Evolutionary conservation across 2,888 invertebrate genomes (phyloP).

Genomic region (Aquatica leii): DNA sequence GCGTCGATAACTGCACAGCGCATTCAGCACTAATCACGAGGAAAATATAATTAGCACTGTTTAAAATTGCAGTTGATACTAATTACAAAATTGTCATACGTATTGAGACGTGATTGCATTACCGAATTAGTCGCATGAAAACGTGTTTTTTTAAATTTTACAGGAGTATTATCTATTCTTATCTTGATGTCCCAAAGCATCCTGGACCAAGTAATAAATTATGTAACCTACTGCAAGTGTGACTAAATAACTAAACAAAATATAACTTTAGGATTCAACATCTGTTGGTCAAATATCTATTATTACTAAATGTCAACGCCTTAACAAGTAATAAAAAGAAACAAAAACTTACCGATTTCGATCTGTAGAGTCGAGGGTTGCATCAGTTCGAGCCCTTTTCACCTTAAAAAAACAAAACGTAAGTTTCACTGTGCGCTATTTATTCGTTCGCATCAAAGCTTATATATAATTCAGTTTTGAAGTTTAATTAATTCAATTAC

Average conservation of each 20-base stretch:
- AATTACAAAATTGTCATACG: background rate
- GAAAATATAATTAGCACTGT: constrained; percentile 12
- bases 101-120: background rate
- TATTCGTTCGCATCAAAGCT: no score
- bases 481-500: no score
- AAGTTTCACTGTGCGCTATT: background rate
- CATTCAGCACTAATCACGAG: constrained; percentile 28
- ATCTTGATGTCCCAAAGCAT: constrained; percentile 28
- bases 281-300: constrained; percentile 9
- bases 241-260: constrained; percentile 8
- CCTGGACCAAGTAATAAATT: constrained; percentile 11
- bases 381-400: constrained; percentile 74
- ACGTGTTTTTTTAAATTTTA: constrained; percentile 26
- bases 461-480: no score
- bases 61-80: constrained; percentile 7
- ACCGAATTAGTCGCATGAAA: background rate
- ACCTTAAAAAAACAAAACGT: constrained; percentile 67
- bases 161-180: constrained; percentile 19
- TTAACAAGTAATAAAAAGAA: background rate
- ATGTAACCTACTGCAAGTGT: constrained; percentile 12
- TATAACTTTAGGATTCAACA: background rate
- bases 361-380: constrained; percentile 69
- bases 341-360: constrained; percentile 69
- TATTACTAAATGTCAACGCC: constrained; percentile 1
- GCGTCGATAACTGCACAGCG: constrained; percentile 40